Conservation (phyloP, 2,888 invertebrate genomes). For the Agrochola macilenta region DNA sequence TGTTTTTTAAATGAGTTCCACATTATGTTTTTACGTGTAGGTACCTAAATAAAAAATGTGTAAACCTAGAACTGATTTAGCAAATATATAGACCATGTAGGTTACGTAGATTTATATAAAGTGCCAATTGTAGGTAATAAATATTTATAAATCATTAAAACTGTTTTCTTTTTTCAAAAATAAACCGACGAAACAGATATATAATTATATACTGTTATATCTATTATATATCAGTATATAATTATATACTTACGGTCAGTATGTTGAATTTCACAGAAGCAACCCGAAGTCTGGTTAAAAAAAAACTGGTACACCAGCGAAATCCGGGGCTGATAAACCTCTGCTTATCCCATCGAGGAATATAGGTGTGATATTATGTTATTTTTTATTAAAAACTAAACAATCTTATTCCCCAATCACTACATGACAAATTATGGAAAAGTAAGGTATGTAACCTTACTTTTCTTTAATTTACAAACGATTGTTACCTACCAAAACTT, state of each 20-base stretch:
- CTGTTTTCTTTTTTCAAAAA: conserved; percentile 2
- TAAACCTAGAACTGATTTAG: conserved; percentile 34
- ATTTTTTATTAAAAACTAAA: not conserved
- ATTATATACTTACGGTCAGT: not conserved
- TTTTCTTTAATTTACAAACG: not conserved
- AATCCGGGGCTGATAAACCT: not conserved
- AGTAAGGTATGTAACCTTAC: no score
- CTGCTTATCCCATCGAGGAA: not conserved
- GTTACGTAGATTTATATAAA: conserved; percentile 31
- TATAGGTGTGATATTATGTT: not conserved
- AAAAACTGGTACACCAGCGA: not conserved
- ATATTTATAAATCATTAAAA: conserved; percentile 16
- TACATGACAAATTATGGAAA: not conserved
- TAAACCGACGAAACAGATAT: not conserved
- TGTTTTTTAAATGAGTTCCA: no score
- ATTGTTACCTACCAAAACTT: not conserved
- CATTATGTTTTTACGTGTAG: no score
- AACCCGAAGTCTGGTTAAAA: not conserved
- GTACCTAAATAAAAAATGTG: not conserved
- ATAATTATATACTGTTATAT: no score
- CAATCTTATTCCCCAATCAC: not conserved
- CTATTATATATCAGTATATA: no score
- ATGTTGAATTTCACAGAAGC: not conserved
- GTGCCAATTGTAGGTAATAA: conserved; percentile 58
- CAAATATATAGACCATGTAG: conserved; percentile 14